Percentiles rank a stretch among this genome's conserved stretches.
These are phyloP conservation scores for Argopecten irradians DNA, from an alignment of 1,140 invertebrate species.

Conservation along the genomic window DNA sequence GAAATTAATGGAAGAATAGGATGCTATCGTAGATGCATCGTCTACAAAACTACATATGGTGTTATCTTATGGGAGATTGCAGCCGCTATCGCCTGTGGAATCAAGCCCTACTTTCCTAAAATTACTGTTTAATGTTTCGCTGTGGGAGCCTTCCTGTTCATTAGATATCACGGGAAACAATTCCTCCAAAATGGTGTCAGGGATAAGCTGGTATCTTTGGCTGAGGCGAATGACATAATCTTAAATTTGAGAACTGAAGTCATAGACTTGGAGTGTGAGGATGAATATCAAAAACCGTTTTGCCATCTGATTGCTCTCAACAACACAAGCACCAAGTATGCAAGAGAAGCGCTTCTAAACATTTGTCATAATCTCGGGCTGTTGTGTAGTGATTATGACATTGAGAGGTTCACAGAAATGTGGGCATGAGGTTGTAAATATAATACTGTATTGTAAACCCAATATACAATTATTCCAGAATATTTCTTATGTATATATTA, in stretches of 20 bases:
- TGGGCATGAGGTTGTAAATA: too few relatives aligned
- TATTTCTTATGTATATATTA: too few relatives aligned
- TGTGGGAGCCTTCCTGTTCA: not conserved
- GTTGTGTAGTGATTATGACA: too few relatives aligned
- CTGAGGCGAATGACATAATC: not conserved
- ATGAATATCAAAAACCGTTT: not conserved
- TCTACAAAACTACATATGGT: not conserved
- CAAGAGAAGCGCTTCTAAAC: too few relatives aligned
- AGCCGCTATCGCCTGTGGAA: not conserved
- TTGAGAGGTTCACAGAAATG: too few relatives aligned
- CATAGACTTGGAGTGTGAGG: not conserved
- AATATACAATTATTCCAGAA: too few relatives aligned
- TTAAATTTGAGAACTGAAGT: not conserved
- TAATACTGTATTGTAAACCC: too few relatives aligned
- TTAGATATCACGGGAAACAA: not conserved
- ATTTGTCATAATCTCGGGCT: too few relatives aligned
- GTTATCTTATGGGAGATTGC: not conserved
- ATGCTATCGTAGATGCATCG: not conserved
- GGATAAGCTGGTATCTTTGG: not conserved
- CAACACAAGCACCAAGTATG: too few relatives aligned
- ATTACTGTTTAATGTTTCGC: not conserved
- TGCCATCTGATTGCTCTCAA: too few relatives aligned
- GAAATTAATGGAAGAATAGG: not conserved
- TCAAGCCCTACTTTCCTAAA: not conserved
- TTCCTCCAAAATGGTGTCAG: not conserved